These are phyloP conservation scores for Geophilus truncorum DNA, from an alignment of 2,888 invertebrate genomes.

Conservation along the genomic window DNA sequence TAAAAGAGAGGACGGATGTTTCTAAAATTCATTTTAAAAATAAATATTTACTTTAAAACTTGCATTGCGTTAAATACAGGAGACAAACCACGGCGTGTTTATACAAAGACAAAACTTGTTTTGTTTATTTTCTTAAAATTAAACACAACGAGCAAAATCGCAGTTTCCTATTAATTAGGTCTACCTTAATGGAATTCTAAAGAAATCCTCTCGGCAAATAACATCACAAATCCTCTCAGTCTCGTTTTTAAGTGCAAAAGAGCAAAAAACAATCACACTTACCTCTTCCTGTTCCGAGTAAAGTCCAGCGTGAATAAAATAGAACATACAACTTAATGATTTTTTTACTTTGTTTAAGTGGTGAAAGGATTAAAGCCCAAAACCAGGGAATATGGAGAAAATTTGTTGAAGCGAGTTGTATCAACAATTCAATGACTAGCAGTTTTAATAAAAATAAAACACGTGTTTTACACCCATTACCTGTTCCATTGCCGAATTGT, in stretches of 20 bases:
- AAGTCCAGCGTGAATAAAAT: background rate
- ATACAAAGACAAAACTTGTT: background rate
- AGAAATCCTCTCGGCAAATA: background rate
- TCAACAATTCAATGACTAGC: background rate
- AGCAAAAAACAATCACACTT: background rate
- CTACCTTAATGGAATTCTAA: background rate
- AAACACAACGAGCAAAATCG: background rate
- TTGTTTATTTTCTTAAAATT: background rate
- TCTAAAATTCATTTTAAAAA: background rate
- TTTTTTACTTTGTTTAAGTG: background rate
- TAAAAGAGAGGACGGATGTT: background rate
- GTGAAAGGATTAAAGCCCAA: background rate
- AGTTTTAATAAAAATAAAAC: background rate
- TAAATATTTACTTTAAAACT: background rate
- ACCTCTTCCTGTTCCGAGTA: background rate
- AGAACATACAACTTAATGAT: background rate
- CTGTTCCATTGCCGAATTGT: constrained; percentile 31
- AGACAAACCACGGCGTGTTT: background rate
- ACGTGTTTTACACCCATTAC: background rate
- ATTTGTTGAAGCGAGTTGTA: too few species aligned
- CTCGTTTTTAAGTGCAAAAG: background rate
- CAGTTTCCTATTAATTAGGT: background rate
- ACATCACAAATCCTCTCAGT: background rate
- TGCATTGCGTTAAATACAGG: background rate
- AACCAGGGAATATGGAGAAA: too few species aligned